Percentiles rank a stretch among this genome's conserved stretches.
Evolutionary conservation across 2,113 vertebrate species (phyloP).

Genomic region (Setophaga coronata): DNA sequence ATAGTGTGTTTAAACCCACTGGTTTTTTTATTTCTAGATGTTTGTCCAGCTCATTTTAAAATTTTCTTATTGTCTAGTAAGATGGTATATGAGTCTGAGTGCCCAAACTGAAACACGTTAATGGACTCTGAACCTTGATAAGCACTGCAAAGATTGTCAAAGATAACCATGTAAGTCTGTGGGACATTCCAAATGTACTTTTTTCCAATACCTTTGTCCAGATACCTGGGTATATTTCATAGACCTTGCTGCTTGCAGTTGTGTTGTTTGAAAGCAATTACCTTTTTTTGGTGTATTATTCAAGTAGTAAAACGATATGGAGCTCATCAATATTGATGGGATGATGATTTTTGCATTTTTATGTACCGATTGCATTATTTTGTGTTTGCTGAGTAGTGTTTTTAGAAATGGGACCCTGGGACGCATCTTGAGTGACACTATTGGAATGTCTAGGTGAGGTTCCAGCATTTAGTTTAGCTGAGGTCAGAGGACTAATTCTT

Average conservation of each 20-base stretch:
- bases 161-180: not conserved
- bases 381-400: not conserved
- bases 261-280: not conserved
- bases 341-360: not conserved
- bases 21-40: not conserved
- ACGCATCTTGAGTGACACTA: not conserved
- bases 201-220: not conserved
- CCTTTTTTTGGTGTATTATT: not conserved
- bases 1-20: not conserved
- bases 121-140: not conserved
- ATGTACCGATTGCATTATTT: not conserved
- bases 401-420: not conserved
- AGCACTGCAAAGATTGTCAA: not conserved
- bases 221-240: not conserved
- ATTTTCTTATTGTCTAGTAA: not conserved
- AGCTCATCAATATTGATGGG: not conserved
- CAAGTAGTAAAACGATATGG: not conserved
- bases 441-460: not conserved
- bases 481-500: not conserved
- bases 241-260: not conserved
- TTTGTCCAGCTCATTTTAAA: not conserved
- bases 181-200: not conserved
- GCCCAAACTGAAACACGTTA: not conserved
- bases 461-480: not conserved
- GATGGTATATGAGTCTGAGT: not conserved